Base-by-base conservation (phyloP, 1,140 invertebrate genomes). In the Oedothorax gibbosus region DNA sequence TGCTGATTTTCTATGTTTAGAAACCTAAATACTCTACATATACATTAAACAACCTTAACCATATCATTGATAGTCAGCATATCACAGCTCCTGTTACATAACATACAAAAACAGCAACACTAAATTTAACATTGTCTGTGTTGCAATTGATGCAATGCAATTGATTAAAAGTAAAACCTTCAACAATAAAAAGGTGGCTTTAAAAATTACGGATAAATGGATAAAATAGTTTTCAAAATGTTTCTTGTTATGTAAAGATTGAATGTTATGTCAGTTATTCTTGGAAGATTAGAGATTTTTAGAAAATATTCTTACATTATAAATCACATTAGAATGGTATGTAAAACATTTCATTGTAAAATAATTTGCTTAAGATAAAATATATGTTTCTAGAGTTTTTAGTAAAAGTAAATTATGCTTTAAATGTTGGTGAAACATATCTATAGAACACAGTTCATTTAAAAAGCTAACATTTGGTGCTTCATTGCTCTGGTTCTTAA, bases 1-100 rank as follows among this genome's bases (percentile, higher is more conserved):
- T 21, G 20, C 51, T 73, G 71, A 18, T 75, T 57, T 21, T 75
- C 72, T 57, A 60, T 75, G 51, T 21, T 21, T 66, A 21, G 20
- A 21, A 66, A 66, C 12, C 6, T 9, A 21, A 66, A 20, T 60
- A 66, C 18, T 21, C 9, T 35, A 8, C 49, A 21, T 21, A 12
- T 66, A 21, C 11, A 21, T 66, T 35, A 8, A 9, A 4, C 49
- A 11, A 15, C 21, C 12, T n/a, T 11, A 20, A n/a, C 51, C 10
- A 21, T 71, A 53, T 53, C 21, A 14, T 60, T 14, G 12, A 9
- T 11, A 18, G n/a, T 15, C n/a, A 53, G 50, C 20, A 51, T 71
- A 71, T 71, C 69, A 71, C 68, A 71, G 68, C 20, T 51, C 69
- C 50, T 54, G 69, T 71, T 71, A n/a, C 20, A 71, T 51, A 51